A percentile compares a stretch with the other conserved stretches of the same genome.
Conservation (phyloP, 1,140 invertebrate species). For the Colletes latitarsis region DNA sequence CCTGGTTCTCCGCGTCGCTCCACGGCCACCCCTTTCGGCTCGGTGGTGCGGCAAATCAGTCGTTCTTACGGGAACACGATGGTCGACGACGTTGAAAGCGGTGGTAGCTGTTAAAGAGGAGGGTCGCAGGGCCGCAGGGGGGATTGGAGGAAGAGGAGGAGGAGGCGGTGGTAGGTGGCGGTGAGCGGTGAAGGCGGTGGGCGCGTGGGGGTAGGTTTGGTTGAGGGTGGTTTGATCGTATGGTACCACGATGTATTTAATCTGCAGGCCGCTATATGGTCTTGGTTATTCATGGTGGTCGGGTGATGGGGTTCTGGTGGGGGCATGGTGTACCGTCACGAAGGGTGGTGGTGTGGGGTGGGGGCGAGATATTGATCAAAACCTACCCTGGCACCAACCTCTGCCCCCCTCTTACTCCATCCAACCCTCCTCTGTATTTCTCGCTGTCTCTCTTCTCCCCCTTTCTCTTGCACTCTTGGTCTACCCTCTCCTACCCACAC, state of each 20-base stretch:
- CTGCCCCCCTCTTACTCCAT: slow-evolving; percentile 52
- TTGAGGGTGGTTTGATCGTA: slow-evolving; percentile 66
- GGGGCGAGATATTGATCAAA: slow-evolving; percentile 82
- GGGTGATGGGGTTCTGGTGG: slow-evolving; percentile 72
- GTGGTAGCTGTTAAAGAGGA: slow-evolving; percentile 66
- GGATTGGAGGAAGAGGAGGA: background rate
- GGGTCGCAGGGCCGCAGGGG: slow-evolving; percentile 31
- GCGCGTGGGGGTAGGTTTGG: slow-evolving; percentile 20
- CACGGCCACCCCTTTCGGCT: slow-evolving; percentile 59
- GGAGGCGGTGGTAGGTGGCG: slow-evolving; percentile 30
- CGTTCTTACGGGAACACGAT: slow-evolving; percentile 66
- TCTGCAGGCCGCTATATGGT: slow-evolving; percentile 75
- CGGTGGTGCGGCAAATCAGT: slow-evolving; percentile 66
- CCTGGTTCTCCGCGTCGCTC: slow-evolving; percentile 27
- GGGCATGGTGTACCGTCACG: slow-evolving; percentile 76
- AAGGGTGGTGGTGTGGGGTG: slow-evolving; percentile 72
- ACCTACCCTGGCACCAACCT: slow-evolving; percentile 80
- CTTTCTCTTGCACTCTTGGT: slow-evolving; percentile 49
- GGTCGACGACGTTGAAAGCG: slow-evolving; percentile 67
- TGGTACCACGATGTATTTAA: slow-evolving; percentile 75
- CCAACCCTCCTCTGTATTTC: slow-evolving; percentile 54
- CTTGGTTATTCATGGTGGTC: slow-evolving; percentile 80
- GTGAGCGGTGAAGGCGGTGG: slow-evolving; percentile 32
- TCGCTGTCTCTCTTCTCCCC: slow-evolving; percentile 42
- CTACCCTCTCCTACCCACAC: slow-evolving; percentile 41